Evolutionary conservation across 2,113 vertebrate species (phyloP).

Genomic region (Lipophrys pholis): DNA sequence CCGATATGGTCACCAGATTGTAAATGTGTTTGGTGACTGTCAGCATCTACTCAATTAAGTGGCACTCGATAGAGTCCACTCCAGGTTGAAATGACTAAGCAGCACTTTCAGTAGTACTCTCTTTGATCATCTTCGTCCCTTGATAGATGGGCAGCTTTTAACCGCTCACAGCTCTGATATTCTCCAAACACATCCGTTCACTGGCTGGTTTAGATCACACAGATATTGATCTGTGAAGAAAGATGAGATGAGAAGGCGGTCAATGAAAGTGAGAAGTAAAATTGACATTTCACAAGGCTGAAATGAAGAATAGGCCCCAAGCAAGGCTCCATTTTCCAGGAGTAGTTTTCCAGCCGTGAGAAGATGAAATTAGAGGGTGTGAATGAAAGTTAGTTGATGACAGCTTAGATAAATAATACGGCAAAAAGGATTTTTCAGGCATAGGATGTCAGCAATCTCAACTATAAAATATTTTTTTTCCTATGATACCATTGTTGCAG

Average conservation of each 20-base stretch:
- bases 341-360: slow-evolving; percentile 7
- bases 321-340: slow-evolving; percentile 11
- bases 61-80: slow-evolving; percentile 62
- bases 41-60: slow-evolving; percentile 58
- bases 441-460: background rate
- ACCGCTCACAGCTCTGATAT: slow-evolving; percentile 22
- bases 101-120: slow-evolving; percentile 45
- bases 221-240: slow-evolving; percentile 45
- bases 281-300: slow-evolving; percentile 52
- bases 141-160: slow-evolving; percentile 40
- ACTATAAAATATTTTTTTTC: background rate
- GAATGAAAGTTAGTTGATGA: slow-evolving; percentile 16
- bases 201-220: slow-evolving; percentile 27
- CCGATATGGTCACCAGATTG: slow-evolving; percentile 20
- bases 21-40: slow-evolving; percentile 50
- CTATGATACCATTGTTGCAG: background rate
- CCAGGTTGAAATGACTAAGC: slow-evolving; percentile 49
- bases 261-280: slow-evolving; percentile 31
- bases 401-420: background rate
- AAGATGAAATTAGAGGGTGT: slow-evolving; percentile 27
- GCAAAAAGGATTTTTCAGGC: background rate
- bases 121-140: slow-evolving; percentile 53
- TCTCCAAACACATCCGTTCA: slow-evolving; percentile 25
- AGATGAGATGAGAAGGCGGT: slow-evolving; percentile 20
- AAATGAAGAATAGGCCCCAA: slow-evolving; percentile 6